Percentiles rank a stretch among this genome's conserved stretches.
phyloP scores from a whole-genome alignment of 2,888 invertebrate species.

The Neocrepidodera transversa region DNA sequence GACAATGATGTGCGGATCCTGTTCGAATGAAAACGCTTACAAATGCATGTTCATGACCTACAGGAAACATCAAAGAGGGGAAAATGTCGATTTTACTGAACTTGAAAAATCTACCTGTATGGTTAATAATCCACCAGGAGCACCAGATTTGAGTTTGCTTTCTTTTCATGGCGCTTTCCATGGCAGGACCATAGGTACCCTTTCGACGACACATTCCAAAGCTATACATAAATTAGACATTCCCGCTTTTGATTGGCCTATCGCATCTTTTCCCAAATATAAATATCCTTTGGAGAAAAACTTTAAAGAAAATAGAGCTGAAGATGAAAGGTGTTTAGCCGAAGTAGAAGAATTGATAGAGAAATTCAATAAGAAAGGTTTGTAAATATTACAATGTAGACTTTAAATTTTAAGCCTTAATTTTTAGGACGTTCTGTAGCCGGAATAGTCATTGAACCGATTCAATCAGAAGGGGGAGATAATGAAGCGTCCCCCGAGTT shows the following conservation, averaged over 20 bases:
- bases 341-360: conserved; percentile 78
- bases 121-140: conserved; percentile 86
- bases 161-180: conserved; percentile 94
- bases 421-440: conserved; percentile 73
- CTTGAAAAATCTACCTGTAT: conserved; percentile 85
- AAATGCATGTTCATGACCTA: conserved; percentile 94
- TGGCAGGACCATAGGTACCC: conserved; percentile 88
- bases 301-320: conserved; percentile 76
- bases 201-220: conserved; percentile 93
- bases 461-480: conserved; percentile 98
- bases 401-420: background rate
- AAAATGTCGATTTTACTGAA: conserved; percentile 62
- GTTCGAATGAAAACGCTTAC: conserved; percentile 96
- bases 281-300: conserved; percentile 91
- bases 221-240: conserved; percentile 95
- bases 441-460: conserved; percentile 93
- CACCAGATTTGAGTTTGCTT: conserved; percentile 81
- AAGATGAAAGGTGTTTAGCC: conserved; percentile 78
- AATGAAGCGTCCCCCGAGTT: conserved; percentile 91
- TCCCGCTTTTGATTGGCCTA: conserved; percentile 96
- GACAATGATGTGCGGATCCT: conserved; percentile 98
- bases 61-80: conserved; percentile 76
- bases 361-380: conserved; percentile 71
- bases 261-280: conserved; percentile 87
- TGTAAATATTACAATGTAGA: background rate